phyloP scores from a whole-genome alignment of 2,113 vertebrate genomes.

The Scolopax mira region DNA sequence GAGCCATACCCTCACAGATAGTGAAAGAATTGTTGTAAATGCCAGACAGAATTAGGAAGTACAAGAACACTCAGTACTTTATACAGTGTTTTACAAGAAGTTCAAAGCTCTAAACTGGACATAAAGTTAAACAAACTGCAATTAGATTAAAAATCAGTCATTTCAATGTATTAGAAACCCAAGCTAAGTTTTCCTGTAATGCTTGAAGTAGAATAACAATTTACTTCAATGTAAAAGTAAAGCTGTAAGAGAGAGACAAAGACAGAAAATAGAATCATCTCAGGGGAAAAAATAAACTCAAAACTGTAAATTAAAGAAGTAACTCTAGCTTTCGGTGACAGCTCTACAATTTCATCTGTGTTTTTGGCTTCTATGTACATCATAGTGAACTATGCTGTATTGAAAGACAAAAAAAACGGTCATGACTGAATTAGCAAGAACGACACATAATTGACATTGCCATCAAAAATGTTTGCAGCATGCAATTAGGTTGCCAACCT shows the following conservation, averaged over 20 bases:
- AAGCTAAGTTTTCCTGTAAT: not conserved
- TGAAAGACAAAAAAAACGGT: not conserved
- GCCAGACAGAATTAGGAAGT: constrained; percentile 66
- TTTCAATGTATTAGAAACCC: not conserved
- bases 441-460: not conserved
- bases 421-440: not conserved
- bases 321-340: not conserved
- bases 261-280: not conserved
- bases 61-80: constrained; percentile 58
- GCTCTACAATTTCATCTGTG: not conserved
- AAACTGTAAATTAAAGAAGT: not conserved
- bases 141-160: constrained; percentile 27
- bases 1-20: constrained; percentile 3
- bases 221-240: constrained; percentile 5
- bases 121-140: constrained; percentile 45
- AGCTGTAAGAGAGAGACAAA: not conserved
- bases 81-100: constrained; percentile 24
- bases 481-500: not conserved
- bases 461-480: not conserved
- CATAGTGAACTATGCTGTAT: not conserved
- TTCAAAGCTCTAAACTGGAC: constrained; percentile 54
- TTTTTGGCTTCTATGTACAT: not conserved
- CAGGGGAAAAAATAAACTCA: not conserved
- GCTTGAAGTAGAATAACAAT: constrained; percentile 2
- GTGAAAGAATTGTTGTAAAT: constrained; percentile 57